phyloP scores from a whole-genome alignment of 2,888 invertebrate species.

The Beris morrisii region DNA sequence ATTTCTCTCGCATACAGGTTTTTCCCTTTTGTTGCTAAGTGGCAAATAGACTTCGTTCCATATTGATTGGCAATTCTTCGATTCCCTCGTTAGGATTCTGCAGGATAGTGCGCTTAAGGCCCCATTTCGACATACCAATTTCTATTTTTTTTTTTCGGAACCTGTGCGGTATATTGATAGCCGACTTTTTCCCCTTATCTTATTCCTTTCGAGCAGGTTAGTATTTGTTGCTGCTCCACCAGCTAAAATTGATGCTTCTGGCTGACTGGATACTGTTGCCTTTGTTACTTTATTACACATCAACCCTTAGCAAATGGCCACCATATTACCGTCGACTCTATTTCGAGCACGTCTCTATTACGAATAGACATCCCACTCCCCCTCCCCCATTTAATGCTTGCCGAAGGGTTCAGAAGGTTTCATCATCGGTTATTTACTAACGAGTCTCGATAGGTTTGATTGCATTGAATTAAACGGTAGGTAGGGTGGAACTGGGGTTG shows the following conservation, averaged over 20 bases:
- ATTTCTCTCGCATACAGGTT: constrained; percentile 25
- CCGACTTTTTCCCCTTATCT: constrained; percentile 1
- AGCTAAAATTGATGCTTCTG: constrained; percentile 5
- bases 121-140: constrained; percentile 1
- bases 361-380: background rate
- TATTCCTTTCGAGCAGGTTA: background rate
- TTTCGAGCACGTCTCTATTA: constrained; percentile 27
- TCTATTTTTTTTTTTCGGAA: constrained; percentile 3
- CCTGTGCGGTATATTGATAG: constrained; percentile 17
- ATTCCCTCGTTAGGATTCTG: constrained; percentile 25
- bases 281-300: constrained; percentile 24
- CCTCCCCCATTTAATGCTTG: constrained; percentile 6
- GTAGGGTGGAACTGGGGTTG: too few species aligned
- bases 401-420: constrained; percentile 22
- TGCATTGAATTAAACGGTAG: constrained; percentile 21
- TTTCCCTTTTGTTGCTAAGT: constrained; percentile 29
- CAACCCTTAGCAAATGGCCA: constrained; percentile 4
- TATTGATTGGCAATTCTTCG: constrained; percentile 31
- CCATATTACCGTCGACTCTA: constrained; percentile 15
- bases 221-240: constrained; percentile 7
- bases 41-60: constrained; percentile 20
- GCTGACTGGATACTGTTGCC: constrained; percentile 7
- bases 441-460: constrained; percentile 21
- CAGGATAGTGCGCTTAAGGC: constrained; percentile 22
- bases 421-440: constrained; percentile 27